Conservation (phyloP, 2,113 vertebrate genomes). For the Cinclus cinclus region DNA sequence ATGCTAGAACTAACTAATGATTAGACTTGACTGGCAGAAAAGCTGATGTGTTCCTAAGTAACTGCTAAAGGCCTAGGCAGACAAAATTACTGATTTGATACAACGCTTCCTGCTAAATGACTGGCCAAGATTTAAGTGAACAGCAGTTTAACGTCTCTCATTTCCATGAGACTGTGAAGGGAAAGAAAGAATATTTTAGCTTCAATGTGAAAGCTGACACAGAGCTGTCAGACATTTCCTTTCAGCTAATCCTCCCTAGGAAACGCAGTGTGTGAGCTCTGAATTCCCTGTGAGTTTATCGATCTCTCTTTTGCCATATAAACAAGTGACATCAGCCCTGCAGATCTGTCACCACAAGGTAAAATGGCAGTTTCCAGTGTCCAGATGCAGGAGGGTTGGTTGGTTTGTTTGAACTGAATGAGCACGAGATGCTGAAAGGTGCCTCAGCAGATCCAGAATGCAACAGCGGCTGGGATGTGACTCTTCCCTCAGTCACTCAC, state of each 20-base stretch:
- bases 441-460: not conserved
- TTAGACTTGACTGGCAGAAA: not conserved
- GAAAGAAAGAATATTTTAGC: conserved; percentile 23
- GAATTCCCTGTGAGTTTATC: conserved; percentile 3
- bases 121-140: conserved; percentile 7
- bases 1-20: not conserved
- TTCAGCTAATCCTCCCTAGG: conserved; percentile 5
- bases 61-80: not conserved
- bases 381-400: not conserved
- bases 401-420: not conserved
- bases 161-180: conserved; percentile 33
- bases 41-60: not conserved
- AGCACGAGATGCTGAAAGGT: not conserved
- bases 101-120: conserved; percentile 29
- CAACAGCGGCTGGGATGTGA: not conserved
- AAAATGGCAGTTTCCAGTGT: not conserved
- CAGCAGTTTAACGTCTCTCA: conserved; percentile 19
- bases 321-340: not conserved
- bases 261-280: not conserved
- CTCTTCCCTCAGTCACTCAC: not conserved
- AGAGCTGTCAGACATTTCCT: conserved; percentile 31
- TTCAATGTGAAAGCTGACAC: conserved; percentile 35
- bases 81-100: not conserved
- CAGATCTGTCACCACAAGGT: not conserved
- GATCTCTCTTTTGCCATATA: not conserved